phyloP scores from a whole-genome alignment of 2,113 vertebrate species.

The Natator depressus region DNA sequence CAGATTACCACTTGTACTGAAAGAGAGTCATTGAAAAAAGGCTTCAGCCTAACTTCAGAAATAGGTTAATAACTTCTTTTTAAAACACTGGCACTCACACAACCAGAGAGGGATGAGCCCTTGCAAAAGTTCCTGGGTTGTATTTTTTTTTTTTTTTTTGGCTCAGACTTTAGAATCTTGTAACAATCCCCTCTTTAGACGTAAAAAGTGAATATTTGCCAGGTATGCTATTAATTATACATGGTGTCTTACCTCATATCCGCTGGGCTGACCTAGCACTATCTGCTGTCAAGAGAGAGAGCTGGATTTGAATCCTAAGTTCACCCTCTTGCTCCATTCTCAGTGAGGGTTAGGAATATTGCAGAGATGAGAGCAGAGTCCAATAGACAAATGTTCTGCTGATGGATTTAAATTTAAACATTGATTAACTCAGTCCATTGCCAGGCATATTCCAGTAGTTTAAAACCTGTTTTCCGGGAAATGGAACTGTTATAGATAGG shows the following conservation, averaged over 20 bases:
- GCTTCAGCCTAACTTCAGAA: neutral
- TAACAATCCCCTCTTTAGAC: neutral
- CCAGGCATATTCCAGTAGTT: neutral
- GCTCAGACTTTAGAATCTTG: neutral
- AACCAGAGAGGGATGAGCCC: neutral
- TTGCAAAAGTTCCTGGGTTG: neutral
- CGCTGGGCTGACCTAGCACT: neutral
- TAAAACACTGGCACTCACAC: neutral
- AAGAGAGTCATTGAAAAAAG: neutral
- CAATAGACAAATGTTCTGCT: neutral
- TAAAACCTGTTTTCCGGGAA: neutral
- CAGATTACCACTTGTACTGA: neutral
- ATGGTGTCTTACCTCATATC: neutral
- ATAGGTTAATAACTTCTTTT: neutral
- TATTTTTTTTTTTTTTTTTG: neutral
- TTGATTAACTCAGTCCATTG: neutral
- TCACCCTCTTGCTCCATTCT: neutral
- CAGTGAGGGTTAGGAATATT: neutral
- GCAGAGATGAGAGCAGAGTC: neutral
- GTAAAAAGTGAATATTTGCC: neutral
- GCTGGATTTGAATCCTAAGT: neutral
- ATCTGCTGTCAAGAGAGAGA: neutral
- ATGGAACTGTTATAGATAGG: neutral
- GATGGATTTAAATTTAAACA: neutral
- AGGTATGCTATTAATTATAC: neutral